phyloP scores from a whole-genome alignment of 2,113 vertebrate species.

The Vulpes ferrilata region DNA sequence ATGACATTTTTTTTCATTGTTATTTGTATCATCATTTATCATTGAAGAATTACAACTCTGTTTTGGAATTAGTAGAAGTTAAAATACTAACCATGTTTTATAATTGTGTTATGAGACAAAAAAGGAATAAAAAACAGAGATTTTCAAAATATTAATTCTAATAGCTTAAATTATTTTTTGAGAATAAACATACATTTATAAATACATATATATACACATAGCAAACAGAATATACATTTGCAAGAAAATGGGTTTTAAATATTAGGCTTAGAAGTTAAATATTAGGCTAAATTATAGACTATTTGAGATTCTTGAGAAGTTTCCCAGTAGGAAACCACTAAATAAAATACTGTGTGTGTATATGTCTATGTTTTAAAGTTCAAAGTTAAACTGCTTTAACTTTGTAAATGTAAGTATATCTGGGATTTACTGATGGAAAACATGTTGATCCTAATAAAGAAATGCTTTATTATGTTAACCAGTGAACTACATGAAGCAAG shows the following conservation, averaged over 20 bases:
- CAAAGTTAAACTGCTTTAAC: neutral
- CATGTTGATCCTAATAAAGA: neutral
- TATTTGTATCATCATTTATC: neutral
- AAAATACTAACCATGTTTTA: neutral
- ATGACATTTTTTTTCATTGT: neutral
- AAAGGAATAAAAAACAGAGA: neutral
- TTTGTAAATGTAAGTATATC: neutral
- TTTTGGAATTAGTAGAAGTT: neutral
- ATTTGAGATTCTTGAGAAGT: neutral
- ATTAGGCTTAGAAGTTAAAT: neutral
- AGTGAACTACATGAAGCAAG: neutral
- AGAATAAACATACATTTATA: neutral
- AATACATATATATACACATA: neutral
- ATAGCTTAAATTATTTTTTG: neutral
- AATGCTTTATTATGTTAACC: neutral
- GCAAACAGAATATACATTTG: neutral
- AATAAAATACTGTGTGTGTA: neutral
- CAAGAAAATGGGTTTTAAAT: neutral
- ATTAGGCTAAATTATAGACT: neutral
- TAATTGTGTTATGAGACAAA: neutral
- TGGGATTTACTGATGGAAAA: neutral
- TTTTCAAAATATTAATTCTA: conserved; percentile 21
- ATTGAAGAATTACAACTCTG: neutral
- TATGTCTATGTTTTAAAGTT: neutral
- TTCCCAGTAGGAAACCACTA: neutral